A percentile compares a stretch with the other conserved stretches of the same genome.
Evolutionary conservation across 2,113 vertebrate genomes (phyloP).

Genomic region (Callithrix jacchus): DNA sequence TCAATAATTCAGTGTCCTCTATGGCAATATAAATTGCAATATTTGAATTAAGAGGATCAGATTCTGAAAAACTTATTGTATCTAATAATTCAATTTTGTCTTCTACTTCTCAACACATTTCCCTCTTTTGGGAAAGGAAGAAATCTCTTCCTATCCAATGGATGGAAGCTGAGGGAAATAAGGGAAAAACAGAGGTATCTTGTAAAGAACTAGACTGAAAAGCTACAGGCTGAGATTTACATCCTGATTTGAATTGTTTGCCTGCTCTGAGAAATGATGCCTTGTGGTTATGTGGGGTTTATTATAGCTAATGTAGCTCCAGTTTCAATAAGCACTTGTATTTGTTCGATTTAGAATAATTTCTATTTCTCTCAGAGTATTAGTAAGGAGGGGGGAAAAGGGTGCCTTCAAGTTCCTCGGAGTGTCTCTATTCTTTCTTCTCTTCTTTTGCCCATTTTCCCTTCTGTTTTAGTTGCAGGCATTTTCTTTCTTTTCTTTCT

Average conservation of each 20-base stretch:
- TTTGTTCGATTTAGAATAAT: not conserved
- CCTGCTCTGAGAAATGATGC: not conserved
- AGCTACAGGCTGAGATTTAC: not conserved
- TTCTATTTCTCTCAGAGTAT: not conserved
- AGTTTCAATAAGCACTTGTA: not conserved
- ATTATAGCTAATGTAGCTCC: not conserved
- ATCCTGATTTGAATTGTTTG: not conserved
- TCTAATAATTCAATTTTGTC: not conserved
- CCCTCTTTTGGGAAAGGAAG: not conserved
- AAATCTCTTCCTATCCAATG: not conserved
- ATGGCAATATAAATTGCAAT: not conserved
- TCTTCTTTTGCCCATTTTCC: not conserved
- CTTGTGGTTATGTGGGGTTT: not conserved
- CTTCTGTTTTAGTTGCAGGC: not conserved
- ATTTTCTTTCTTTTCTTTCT: not conserved
- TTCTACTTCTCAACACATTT: not conserved
- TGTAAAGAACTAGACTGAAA: not conserved
- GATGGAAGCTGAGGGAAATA: not conserved
- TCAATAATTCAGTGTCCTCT: not conserved
- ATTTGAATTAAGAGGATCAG: not conserved
- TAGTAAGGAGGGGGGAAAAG: not conserved
- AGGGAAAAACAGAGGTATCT: not conserved
- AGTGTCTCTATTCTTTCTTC: not conserved
- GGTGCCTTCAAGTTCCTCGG: not conserved
- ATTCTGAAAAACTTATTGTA: not conserved